Evolutionary conservation across 2,888 invertebrate genomes (phyloP), one percentile per base, ranked within the genome.

Genomic region (Leptinotarsa juncta): DNA sequence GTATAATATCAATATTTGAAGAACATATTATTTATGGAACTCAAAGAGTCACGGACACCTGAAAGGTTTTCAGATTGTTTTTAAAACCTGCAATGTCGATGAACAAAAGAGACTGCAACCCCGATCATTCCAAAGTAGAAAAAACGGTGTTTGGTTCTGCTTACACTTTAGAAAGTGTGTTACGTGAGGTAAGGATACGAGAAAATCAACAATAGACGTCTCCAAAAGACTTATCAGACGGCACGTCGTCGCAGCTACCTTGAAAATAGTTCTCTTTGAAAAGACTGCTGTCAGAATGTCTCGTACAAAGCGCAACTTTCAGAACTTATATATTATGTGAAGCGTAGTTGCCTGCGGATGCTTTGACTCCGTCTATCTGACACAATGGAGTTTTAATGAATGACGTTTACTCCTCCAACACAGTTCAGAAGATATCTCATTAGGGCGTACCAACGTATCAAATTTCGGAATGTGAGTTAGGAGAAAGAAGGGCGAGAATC

Each of bases 351-450:
- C n/a, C n/a, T 62, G n/a, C 62, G 15, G 57, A 62, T 32, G 32
- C 62, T 62, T n/a, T 42, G 42, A 66, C 23, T 66, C 15, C 18
- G 18, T 49, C 23, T 18, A 66, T 66, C 10, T 23, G 48, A 50
- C 42, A 49, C 50, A 66, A 49, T 66, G 15, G 23, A 49, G 66
- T 49, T 66, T 66, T 66, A 49, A 66, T 66, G 66, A 49, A 66
- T 5, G 50, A 48, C 49, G 50, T 49, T 49, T 66, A 20, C 49
- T 49, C 3, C 66, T 66, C 20, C 49, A 23, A 50, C 66, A 66
- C 26, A 66, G 66, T 50, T 66, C 10, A 23, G 23, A 50, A 66
- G 18, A 18, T 66, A 16, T 7, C 66, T 66, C 66, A 66, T 66
- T 66, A 66, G 50, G 20, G 66, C n/a, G 66, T 20, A 50, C 12